Evolutionary conservation across 35 echinoderm and acorn worm genomes (phyloP).

Genomic region (Holothuria glaberrima): DNA sequence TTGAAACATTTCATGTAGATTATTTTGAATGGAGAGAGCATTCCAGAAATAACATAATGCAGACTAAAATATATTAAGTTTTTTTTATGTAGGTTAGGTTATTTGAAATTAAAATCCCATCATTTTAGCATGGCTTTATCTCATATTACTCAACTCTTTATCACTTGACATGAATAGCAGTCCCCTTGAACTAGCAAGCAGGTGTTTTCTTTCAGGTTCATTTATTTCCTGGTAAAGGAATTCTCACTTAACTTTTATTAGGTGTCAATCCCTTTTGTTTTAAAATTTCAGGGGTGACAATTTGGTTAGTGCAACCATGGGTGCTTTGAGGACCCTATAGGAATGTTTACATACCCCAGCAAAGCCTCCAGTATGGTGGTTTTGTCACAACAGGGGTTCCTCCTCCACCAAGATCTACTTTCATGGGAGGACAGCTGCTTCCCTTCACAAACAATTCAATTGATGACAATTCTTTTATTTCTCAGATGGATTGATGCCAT

Average conservation of each 20-base stretch:
- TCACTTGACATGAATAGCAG: no score
- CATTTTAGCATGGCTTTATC: no score
- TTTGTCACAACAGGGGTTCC: slow-evolving; percentile 2
- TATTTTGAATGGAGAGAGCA: no score
- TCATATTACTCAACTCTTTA: no score
- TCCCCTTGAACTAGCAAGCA: neutral
- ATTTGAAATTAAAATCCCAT: no score
- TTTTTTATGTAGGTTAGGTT: no score
- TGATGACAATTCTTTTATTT: neutral
- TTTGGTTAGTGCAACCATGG: slow-evolving; percentile 27
- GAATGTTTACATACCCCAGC: slow-evolving; percentile 40
- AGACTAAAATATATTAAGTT: no score
- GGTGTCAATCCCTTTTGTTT: slow-evolving; percentile 37
- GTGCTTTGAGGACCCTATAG: neutral
- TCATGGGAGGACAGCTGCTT: slow-evolving; percentile 17
- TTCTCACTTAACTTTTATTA: slow-evolving; percentile 18
- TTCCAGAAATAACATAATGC: no score
- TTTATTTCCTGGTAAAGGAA: slow-evolving; percentile 16
- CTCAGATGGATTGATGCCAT: slow-evolving; percentile 2
- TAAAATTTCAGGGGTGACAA: slow-evolving; percentile 25
- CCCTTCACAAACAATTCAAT: neutral
- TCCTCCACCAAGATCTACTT: slow-evolving; percentile 6
- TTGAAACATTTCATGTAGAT: no score
- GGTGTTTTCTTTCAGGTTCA: slow-evolving; percentile 32
- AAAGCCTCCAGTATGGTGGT: slow-evolving; percentile 13